Evolutionary conservation across 1,140 invertebrate genomes (phyloP).

Genomic region (Caenorhabditis elegans): DNA sequence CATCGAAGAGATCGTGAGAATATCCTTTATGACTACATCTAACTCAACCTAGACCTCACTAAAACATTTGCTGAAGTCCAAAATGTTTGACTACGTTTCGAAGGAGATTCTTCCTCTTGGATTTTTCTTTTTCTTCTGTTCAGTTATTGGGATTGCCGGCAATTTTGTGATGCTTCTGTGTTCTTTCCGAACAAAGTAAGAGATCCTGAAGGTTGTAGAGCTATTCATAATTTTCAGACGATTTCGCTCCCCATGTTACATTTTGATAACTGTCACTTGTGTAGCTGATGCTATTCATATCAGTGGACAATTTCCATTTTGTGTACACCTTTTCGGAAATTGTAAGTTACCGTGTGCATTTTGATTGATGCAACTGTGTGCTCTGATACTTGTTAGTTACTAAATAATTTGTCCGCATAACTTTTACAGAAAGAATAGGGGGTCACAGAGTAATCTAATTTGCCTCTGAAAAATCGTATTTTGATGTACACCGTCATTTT

Average conservation of each 20-base stretch:
- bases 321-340: background rate
- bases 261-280: conserved; percentile 3
- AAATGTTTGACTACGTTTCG: conserved; percentile 15
- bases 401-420: no score
- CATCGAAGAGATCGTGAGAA: background rate
- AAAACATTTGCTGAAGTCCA: background rate
- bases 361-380: no score
- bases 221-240: background rate
- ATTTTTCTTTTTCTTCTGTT: conserved; percentile 21
- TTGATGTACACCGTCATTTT: no score
- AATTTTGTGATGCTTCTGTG: conserved; percentile 13
- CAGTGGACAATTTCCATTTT: conserved; percentile 24
- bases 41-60: no score
- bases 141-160: conserved; percentile 10
- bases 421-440: no score
- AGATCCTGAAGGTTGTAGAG: no score
- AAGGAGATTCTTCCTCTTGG: conserved; percentile 12
- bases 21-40: background rate
- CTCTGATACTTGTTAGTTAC: no score
- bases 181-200: conserved; percentile 2
- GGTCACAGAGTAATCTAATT: no score
- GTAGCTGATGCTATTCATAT: conserved; percentile 18
- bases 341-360: background rate
- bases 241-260: conserved; percentile 28
- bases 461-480: no score